Base-by-base conservation (phyloP, 2,888 invertebrate genomes). In the Lasioglossum oenotherae region DNA sequence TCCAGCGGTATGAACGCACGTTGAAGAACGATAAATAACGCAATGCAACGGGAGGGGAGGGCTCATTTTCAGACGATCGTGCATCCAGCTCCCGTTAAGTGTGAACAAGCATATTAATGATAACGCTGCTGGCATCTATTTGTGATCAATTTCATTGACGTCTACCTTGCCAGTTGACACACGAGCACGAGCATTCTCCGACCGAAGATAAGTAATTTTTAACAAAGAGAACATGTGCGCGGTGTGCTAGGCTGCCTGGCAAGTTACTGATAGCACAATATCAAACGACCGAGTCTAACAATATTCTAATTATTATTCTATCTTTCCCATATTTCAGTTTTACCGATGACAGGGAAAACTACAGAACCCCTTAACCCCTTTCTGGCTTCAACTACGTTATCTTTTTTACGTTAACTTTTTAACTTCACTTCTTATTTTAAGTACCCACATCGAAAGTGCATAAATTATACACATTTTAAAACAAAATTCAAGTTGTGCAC, bases 1-100 rank as follows among this genome's bases (percentile, higher is more conserved):
- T 53, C 14, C 46, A 46, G 16, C 64, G 31, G 49, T 67, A 67
- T 49, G 64, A 76, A 76, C 44, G n/a, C 60, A 64, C 6, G 41
- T 71, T 23, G 49, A 38, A 60, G 80, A 73, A 80, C 78, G n/a
- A 73, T 80, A 78, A 87, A 87, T 84, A 79, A 76, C 69, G 41
- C 35, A 49, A 72, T 64, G 72, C 46, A 72, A 64, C 71, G n/a
- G 19, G 14, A 67, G 57, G 10, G 41, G 16, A 5, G 57, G 64
- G 10, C 46, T 41, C 35, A 35, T 53, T 81, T 79, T 67, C 60
- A 78, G 27, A 57, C 44, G 49, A 74, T 74, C 60, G 12, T 74
- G 46, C 84, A 44, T 64, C 44, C 67, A 64, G 53, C 44, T 14
- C 67, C 14, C 57, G 23, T 78, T 69, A 72, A 41, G 60, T 35